Evolutionary conservation across 2,113 vertebrate genomes (phyloP), one percentile per base, ranked within the genome.

Genomic region (Numenius arquata): DNA sequence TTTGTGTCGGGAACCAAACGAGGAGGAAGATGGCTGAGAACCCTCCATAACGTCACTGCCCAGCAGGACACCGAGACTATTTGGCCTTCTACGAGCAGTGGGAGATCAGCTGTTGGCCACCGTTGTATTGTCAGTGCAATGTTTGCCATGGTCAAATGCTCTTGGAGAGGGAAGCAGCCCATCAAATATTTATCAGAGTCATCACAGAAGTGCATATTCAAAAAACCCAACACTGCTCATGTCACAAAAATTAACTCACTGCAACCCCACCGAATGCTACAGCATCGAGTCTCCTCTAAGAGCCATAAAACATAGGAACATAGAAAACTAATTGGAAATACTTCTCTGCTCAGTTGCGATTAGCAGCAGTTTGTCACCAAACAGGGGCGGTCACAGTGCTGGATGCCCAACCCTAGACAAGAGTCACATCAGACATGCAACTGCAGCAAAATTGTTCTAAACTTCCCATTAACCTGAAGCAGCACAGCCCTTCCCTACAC

Each of bases 231-330:
- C 29, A 59, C 34, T 26, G 29, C 19, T 67, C 67, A 45, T 1
- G 0, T 22, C 61, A 74, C 20, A 40, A 10, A 45, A 41, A 27
- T 36, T 6, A 67, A 9, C 59, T 61, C 61, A 19, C 53, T 48
- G 40, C 30, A 68, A 55, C n/a, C 9, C 21, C 68, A 53, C 25
- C 3, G 0, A 30, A 47, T 6, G 14, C 19, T 12, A 47, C 0
- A 30, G 40, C 66, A 48, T 25, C 0, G 1, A 61, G 40, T 32
- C 29, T 41, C 26, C 52, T 59, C 59, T 20, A 23, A 67, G 47
- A 72, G 22, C 34, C 22, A 0, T 30, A 15, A 32, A 45, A 71
- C 41, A 41, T 3, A 47, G 38, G 50, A 40, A 52, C 0, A 0
- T 9, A 61, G 26, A 48, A 43, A 32, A 30, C 32, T 62, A 38